A percentile compares a stretch with the other conserved stretches of the same genome.
Conservation (phyloP, 1,140 invertebrate genomes). For the Galleria mellonella region DNA sequence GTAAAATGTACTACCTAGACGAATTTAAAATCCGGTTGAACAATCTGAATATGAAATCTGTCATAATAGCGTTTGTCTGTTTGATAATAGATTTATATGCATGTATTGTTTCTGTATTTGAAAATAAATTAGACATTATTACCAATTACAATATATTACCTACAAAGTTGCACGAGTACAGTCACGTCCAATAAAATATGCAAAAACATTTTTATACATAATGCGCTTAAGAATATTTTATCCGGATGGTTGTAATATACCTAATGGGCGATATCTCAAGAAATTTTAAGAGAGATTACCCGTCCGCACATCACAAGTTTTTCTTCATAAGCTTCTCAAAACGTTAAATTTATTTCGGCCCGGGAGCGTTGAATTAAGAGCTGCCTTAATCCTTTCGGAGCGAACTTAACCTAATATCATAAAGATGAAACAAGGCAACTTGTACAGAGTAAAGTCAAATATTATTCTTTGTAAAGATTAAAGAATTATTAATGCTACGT, state of each 20-base stretch:
- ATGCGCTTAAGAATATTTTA: constrained; percentile 5
- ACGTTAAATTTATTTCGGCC: constrained; percentile 68
- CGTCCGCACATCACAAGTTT: constrained; percentile 54
- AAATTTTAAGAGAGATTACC: constrained; percentile 35
- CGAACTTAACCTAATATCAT: constrained; percentile 69
- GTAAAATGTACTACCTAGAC: constrained; percentile 12
- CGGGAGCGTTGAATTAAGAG: constrained; percentile 62
- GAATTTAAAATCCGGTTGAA: constrained; percentile 18
- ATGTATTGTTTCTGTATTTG: neutral
- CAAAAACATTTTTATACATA: neutral
- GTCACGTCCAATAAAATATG: neutral
- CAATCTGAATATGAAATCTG: constrained; percentile 11
- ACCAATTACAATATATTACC: neutral
- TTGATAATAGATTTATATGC: constrained; percentile 9
- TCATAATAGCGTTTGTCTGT: constrained; percentile 5
- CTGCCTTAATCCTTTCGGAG: constrained; percentile 65
- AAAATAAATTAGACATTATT: neutral
- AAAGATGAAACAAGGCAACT: constrained; percentile 66
- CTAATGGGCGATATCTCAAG: constrained; percentile 25
- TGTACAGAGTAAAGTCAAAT: constrained; percentile 64
- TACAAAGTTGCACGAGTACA: constrained; percentile 2
- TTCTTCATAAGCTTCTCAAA: constrained; percentile 65
- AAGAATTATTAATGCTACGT: constrained; percentile 60
- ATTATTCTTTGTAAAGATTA: constrained; percentile 63
- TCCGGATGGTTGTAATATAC: constrained; percentile 8